Percentiles rank a stretch among this genome's conserved stretches.
Conservation (phyloP, 2,113 vertebrate species). For the Campylomormyrus tamandua region DNA sequence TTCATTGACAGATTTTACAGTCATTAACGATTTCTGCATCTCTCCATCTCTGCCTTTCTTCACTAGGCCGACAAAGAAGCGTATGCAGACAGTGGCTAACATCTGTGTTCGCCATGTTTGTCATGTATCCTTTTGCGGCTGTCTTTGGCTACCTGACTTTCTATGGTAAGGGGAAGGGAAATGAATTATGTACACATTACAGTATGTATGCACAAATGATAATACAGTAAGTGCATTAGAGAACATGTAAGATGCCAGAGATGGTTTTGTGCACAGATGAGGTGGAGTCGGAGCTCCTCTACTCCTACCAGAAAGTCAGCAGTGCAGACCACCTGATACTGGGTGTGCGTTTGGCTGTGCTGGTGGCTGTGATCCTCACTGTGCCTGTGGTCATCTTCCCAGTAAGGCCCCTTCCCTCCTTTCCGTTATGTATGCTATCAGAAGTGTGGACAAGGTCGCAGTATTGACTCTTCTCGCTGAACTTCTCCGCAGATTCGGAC, state of each 20-base stretch:
- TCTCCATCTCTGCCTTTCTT: background rate
- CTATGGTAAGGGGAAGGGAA: background rate
- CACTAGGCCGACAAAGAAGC: background rate
- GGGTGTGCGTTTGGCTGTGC: background rate
- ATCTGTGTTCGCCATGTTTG: background rate
- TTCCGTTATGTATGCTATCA: background rate
- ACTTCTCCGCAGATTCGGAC: constrained; percentile 59
- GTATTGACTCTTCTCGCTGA: background rate
- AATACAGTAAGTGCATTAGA: background rate
- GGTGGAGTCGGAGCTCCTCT: background rate
- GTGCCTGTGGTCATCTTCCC: background rate
- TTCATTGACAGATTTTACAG: background rate
- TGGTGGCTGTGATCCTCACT: background rate
- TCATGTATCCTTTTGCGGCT: background rate
- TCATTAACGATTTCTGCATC: background rate
- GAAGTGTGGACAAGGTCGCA: background rate
- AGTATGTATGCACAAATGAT: background rate
- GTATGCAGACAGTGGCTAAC: background rate
- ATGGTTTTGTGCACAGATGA: background rate
- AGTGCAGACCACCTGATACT: background rate
- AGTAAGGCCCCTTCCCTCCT: background rate
- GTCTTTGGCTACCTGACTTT: background rate
- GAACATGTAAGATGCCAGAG: background rate
- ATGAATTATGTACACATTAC: background rate
- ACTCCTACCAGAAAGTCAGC: background rate